Evolutionary conservation across 2,113 vertebrate genomes (phyloP).

Genomic region (Labeo catla): DNA sequence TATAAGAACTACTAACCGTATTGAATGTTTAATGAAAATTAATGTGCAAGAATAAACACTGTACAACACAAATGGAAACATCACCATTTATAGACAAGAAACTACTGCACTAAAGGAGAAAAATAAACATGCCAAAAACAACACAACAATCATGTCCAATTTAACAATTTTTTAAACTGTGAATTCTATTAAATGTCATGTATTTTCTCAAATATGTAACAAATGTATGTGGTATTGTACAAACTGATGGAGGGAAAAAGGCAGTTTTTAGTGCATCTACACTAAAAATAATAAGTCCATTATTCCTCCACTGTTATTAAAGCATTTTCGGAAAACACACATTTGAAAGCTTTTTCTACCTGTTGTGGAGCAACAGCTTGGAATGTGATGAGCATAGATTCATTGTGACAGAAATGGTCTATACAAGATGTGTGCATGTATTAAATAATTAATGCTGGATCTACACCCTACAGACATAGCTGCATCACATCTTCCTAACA

Average conservation of each 20-base stretch:
- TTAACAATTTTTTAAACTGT: too few relatives aligned
- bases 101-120: neutral
- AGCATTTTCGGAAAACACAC: neutral
- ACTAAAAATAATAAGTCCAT: neutral
- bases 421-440: neutral
- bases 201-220: neutral
- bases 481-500: neutral
- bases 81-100: neutral
- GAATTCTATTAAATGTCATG: neutral
- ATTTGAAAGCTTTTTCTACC: neutral
- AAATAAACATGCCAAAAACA: neutral
- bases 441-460: conserved; percentile 1
- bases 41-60: too few relatives aligned
- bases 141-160: too few relatives aligned
- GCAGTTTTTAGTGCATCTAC: neutral
- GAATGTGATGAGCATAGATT: neutral
- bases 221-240: neutral
- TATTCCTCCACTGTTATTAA: neutral
- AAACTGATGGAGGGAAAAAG: neutral
- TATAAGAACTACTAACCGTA: too few relatives aligned
- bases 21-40: too few relatives aligned
- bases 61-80: too few relatives aligned
- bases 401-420: neutral
- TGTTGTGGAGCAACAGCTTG: neutral
- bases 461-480: neutral